Conservation (phyloP, 2,888 invertebrate genomes). For the Orchesellides sinensis region DNA sequence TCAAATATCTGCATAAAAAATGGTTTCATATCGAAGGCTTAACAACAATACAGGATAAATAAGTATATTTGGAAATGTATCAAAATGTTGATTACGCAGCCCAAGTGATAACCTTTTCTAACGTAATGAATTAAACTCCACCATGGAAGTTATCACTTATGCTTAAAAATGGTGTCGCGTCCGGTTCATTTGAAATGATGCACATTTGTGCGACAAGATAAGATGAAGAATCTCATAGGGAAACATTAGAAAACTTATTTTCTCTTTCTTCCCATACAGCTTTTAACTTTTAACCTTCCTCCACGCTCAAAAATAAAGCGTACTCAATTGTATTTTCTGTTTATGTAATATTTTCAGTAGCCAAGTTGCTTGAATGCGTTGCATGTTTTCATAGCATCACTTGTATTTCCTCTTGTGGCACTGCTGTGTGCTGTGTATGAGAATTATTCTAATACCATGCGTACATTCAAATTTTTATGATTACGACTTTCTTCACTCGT, state of each 20-base stretch:
- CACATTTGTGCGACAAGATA: slow-evolving; percentile 3
- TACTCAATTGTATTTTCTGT: no score
- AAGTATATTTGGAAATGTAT: no score
- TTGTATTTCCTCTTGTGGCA: background rate
- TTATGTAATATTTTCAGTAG: background rate
- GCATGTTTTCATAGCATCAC: slow-evolving; percentile 13
- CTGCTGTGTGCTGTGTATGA: slow-evolving; percentile 7
- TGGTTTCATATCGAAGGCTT: no score
- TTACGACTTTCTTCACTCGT: slow-evolving; percentile 60
- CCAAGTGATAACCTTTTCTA: no score
- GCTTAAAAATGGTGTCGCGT: no score
- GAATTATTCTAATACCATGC: slow-evolving; percentile 55
- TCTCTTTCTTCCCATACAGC: no score
- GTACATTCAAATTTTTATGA: slow-evolving; percentile 65
- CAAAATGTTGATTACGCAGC: no score
- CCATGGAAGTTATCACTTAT: no score
- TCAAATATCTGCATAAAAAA: no score
- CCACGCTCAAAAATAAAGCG: background rate
- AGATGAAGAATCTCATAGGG: background rate
- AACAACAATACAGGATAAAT: no score
- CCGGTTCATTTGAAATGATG: background rate
- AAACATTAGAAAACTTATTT: background rate
- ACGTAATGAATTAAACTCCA: no score
- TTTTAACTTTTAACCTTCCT: background rate
- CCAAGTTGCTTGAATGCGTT: background rate